Evolutionary conservation across 2,113 vertebrate genomes (phyloP), one percentile per base, ranked within the genome.

Genomic region (Varanus komodoensis): DNA sequence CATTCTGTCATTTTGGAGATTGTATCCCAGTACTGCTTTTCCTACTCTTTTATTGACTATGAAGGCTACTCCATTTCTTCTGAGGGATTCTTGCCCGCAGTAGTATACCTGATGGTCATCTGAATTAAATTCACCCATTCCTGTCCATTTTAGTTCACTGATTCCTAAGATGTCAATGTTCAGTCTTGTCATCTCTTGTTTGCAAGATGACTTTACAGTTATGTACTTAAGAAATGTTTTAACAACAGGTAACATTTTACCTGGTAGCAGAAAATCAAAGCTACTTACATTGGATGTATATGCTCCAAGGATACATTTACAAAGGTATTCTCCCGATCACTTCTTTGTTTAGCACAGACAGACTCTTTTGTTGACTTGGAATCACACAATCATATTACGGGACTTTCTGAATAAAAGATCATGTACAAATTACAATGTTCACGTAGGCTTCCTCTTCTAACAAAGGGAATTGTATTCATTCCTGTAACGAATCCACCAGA

Each of bases 381-480:
- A 89, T 69, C 69, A 79, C 74, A 79, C 64, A 19, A 69, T 89
- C 82, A 68, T 83, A 85, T 89, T 89, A 89, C 61, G n/a, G 89
- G 79, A 85, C 89, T 89, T 85, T 89, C 89, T 89, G 89, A 89
- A 89, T 89, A 89, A 89, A 89, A 89, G 85, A 89, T 89, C 74
- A 89, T 69, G 82, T 85, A 89, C 82, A 89, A 79, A 89, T 89
- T 79, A 85, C 79, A 23, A 44, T 89, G 82, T 89, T 79, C 89
- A 89, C 74, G 61, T 85, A 85, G 82, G 82, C 89, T 79, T 84
- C 81, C 74, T 89, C 74, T 78, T 78, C 74, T 75, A 89, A 79
- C 89, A 71, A 79, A 79, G 74, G 64, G 89, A 79, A 85, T 89
- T n/a, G 80, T 84, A 69, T 84, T 79, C 23, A 85, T 89, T 89